Evolutionary conservation across 2,888 invertebrate genomes (phyloP), one percentile per base, ranked within the genome.

Genomic region (Drosophila merina): DNA sequence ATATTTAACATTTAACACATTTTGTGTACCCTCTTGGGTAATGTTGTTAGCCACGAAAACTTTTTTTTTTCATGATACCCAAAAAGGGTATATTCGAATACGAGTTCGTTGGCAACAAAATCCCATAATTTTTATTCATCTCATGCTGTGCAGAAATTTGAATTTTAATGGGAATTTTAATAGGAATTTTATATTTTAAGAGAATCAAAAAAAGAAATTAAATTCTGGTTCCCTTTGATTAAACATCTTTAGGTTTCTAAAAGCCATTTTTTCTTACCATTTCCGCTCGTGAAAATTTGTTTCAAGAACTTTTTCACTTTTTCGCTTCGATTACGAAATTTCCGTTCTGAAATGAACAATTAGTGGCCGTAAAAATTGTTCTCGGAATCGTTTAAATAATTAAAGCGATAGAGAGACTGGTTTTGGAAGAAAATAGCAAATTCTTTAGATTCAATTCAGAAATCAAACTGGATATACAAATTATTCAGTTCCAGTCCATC

Each of bases 151-250:
- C 38, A 20, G 3, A 28, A 60, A 49, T 55, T 74, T 40, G 12
- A 44, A 1, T 56, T 38, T 42, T 31, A 28, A 54, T 44, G 28
- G 28, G 5, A 3, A 10, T 10, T 20, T 52, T 66, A 56, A 25
- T 38, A 33, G 8, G 3, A 10, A 12, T 20, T 56, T 66, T 57
- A 25, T 38, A 33, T 44, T 56, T 4, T 38, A 45, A 54, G 38
- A 20, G 12, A 33, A 8, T 42, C 8, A 49, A 33, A 33, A 33
- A 63, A 50, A 30, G 7, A 6, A 38, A 51, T 25, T 12, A 54
- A 48, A 59, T 67, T 60, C 4, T 2, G 4, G 79, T 69, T 79
- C 74, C 57, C 60, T 78, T 82, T 85, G 9, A 12, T 45, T 44
- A 6, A 31, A 30, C 25, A 30, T n/a, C 38, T 10, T 30, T 20